Percentiles rank a stretch among this genome's conserved stretches.
Evolutionary conservation across 2,888 invertebrate species (phyloP).

Genomic region (Drosophila algonquin): DNA sequence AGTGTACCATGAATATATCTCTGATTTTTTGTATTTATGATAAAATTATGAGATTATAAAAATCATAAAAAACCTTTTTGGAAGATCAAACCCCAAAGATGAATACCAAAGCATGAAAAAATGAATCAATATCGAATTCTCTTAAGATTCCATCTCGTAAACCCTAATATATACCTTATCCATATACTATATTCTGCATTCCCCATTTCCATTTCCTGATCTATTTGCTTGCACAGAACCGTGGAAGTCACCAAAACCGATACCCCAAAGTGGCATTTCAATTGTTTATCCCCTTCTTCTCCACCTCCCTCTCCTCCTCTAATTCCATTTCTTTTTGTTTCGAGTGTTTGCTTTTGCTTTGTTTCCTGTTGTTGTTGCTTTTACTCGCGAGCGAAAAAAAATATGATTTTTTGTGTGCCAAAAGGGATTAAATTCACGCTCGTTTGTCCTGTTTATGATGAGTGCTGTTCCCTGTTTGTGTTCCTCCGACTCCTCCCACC

Average conservation of each 20-base stretch:
- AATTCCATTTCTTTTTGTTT: conserved; percentile 35
- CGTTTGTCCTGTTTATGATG: conserved; percentile 79
- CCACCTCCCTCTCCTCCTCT: background rate
- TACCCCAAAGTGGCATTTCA: background rate
- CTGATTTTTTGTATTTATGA: no score
- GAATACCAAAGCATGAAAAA: no score
- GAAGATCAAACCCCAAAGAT: no score
- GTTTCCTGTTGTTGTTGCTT: conserved; percentile 30
- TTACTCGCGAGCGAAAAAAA: conserved; percentile 44
- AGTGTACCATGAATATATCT: no score
- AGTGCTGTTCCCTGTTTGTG: conserved; percentile 46
- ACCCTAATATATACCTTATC: no score
- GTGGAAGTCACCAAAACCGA: background rate
- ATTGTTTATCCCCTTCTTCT: background rate
- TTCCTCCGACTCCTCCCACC: conserved; percentile 23
- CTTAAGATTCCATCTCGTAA: no score
- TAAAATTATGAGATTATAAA: no score
- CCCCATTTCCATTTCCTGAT: no score
- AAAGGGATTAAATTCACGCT: conserved; percentile 82
- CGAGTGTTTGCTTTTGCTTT: conserved; percentile 27
- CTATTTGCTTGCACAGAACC: background rate
- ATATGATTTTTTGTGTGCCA: conserved; percentile 81
- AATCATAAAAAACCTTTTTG: no score
- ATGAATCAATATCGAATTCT: no score
- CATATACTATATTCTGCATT: background rate